These are phyloP conservation scores for Ferrisia virgata DNA, from an alignment of 2,888 invertebrate species.

Conservation along the genomic window DNA sequence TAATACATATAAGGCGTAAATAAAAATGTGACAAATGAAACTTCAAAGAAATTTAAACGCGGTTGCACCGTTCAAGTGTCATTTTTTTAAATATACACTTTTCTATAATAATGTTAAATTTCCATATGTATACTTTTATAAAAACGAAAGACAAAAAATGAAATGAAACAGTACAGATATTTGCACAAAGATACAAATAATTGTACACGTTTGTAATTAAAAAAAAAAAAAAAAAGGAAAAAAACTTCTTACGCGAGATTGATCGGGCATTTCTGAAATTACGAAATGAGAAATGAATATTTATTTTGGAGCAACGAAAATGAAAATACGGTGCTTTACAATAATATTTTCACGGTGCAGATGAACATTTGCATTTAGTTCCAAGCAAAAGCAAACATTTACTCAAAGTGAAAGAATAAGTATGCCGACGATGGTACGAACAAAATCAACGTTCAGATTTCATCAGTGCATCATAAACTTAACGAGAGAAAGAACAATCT, in stretches of 20 bases:
- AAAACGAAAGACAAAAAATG: neutral
- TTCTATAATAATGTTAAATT: conserved; percentile 24
- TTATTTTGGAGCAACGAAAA: conserved; percentile 26
- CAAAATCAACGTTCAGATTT: neutral
- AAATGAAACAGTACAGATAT: neutral
- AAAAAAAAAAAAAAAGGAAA: conserved; percentile 15
- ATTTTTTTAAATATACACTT: neutral
- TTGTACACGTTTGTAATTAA: conserved; percentile 10
- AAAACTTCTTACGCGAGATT: neutral
- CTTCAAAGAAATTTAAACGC: conserved; percentile 13
- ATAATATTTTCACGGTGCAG: conserved; percentile 8
- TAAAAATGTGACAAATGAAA: neutral
- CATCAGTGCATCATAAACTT: neutral
- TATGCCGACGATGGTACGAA: neutral
- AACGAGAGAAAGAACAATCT: neutral
- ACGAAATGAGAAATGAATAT: conserved; percentile 16
- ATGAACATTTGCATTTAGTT: conserved; percentile 19
- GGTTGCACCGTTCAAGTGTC: neutral
- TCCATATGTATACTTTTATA: neutral
- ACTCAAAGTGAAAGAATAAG: neutral
- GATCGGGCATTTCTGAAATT: conserved; percentile 10
- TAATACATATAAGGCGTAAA: neutral
- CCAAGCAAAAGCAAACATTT: neutral
- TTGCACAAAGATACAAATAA: neutral
- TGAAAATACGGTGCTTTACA: conserved; percentile 5